Percentiles rank a stretch among this genome's conserved stretches.
Evolutionary conservation across 1,140 invertebrate genomes (phyloP).

Genomic region (Plodia interpunctella): DNA sequence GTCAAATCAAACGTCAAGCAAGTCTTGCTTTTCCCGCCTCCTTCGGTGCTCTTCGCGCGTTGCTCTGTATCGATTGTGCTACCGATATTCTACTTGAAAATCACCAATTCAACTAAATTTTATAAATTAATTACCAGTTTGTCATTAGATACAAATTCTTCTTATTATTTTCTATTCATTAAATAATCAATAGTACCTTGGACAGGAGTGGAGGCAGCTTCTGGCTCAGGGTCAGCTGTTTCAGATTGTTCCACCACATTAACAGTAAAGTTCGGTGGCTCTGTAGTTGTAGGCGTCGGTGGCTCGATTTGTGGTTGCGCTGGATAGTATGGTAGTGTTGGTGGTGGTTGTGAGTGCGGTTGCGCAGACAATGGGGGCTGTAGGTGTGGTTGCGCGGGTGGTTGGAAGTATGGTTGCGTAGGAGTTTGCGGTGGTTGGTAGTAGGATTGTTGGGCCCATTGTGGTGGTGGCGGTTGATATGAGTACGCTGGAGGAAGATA

Average conservation of each 20-base stretch:
- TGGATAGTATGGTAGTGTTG: too few relatives aligned
- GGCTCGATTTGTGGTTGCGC: too few relatives aligned
- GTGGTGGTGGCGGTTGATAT: slow-evolving; percentile 21
- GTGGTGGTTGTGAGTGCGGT: too few relatives aligned
- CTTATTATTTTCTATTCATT: neutral
- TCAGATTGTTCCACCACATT: neutral
- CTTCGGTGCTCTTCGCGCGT: too few relatives aligned
- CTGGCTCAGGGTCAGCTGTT: neutral
- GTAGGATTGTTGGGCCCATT: slow-evolving; percentile 14
- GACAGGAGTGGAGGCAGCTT: neutral
- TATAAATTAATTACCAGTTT: too few relatives aligned
- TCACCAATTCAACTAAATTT: too few relatives aligned
- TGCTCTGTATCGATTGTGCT: too few relatives aligned
- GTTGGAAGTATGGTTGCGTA: slow-evolving; percentile 25
- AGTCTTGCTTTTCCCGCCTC: too few relatives aligned
- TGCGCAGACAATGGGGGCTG: slow-evolving; percentile 18
- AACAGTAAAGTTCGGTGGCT: neutral
- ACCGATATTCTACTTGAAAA: too few relatives aligned
- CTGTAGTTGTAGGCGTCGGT: neutral
- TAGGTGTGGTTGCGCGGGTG: slow-evolving; percentile 21
- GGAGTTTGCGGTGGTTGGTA: slow-evolving; percentile 19
- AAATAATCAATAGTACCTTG: neutral
- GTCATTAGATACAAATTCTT: too few relatives aligned
- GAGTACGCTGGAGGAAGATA: slow-evolving; percentile 55
- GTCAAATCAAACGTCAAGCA: too few relatives aligned